phyloP scores from a whole-genome alignment of 2,888 invertebrate species.

The Pyrochroa serraticornis region DNA sequence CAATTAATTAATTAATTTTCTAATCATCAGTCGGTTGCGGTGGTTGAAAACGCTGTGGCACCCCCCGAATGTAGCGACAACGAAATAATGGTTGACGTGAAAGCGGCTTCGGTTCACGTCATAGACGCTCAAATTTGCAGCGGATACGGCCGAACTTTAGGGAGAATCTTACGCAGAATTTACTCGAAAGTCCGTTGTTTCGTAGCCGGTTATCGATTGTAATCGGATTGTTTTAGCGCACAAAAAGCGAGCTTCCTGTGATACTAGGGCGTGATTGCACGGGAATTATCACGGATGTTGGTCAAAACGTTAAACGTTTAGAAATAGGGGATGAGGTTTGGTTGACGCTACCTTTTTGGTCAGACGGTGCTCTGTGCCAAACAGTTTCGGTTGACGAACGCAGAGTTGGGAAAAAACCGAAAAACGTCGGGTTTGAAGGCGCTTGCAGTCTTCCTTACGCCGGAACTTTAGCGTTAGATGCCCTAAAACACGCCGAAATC shows the following conservation, averaged over 20 bases:
- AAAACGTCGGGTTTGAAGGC: constrained; percentile 64
- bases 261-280: constrained; percentile 68
- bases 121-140: constrained; percentile 65
- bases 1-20: background rate
- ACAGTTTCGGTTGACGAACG: constrained; percentile 62
- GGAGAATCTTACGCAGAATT: constrained; percentile 46
- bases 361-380: constrained; percentile 64
- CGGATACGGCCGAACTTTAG: constrained; percentile 60
- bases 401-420: constrained; percentile 62
- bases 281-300: constrained; percentile 66
- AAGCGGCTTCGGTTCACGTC: constrained; percentile 65
- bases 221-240: constrained; percentile 45
- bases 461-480: constrained; percentile 64
- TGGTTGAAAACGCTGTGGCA: constrained; percentile 62
- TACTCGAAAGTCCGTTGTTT: constrained; percentile 40
- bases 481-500: constrained; percentile 59
- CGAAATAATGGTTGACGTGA: constrained; percentile 66
- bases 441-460: constrained; percentile 67
- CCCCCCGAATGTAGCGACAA: constrained; percentile 61
- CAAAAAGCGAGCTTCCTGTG: constrained; percentile 60
- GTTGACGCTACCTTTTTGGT: constrained; percentile 65
- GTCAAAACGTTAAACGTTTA: constrained; percentile 63
- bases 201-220: background rate
- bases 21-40: constrained; percentile 59
- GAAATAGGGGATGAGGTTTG: constrained; percentile 70